Evolutionary conservation across 2,797 vertebrate genomes (phyloP).

Genomic region (Thunnus albacares): DNA sequence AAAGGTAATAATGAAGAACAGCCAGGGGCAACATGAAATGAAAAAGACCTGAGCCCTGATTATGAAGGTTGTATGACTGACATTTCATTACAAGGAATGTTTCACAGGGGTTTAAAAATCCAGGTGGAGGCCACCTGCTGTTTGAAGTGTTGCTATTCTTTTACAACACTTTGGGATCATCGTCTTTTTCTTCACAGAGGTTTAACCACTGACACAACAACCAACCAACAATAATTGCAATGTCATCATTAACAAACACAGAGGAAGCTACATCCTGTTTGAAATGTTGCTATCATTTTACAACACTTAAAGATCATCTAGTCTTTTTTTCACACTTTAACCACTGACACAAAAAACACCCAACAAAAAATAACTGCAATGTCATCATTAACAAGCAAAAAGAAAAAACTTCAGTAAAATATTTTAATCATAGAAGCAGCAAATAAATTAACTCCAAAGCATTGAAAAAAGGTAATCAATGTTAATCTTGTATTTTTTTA

Average conservation of each 20-base stretch:
- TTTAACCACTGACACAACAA: background rate
- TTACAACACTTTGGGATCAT: background rate
- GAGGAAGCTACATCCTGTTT: background rate
- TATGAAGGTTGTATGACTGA: conserved; percentile 1
- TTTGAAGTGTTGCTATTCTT: background rate
- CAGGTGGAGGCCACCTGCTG: background rate
- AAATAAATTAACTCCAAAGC: background rate
- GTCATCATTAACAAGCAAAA: conserved; percentile 17
- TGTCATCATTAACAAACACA: conserved; percentile 9
- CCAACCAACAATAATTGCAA: background rate
- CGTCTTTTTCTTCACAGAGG: background rate
- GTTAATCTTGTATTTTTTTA: background rate
- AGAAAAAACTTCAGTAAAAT: conserved; percentile 6
- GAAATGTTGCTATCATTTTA: background rate
- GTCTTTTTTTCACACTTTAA: background rate
- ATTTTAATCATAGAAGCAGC: background rate
- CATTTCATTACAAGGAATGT: conserved; percentile 4
- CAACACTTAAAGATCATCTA: background rate
- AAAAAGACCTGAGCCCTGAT: background rate
- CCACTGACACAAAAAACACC: background rate
- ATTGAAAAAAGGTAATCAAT: background rate
- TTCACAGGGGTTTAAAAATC: conserved; percentile 27
- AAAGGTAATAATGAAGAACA: conserved; percentile 18
- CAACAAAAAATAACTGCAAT: background rate
- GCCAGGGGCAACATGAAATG: conserved; percentile 24